Base-by-base conservation (phyloP, 1,140 invertebrate genomes). In the Wasmannia auropunctata region DNA sequence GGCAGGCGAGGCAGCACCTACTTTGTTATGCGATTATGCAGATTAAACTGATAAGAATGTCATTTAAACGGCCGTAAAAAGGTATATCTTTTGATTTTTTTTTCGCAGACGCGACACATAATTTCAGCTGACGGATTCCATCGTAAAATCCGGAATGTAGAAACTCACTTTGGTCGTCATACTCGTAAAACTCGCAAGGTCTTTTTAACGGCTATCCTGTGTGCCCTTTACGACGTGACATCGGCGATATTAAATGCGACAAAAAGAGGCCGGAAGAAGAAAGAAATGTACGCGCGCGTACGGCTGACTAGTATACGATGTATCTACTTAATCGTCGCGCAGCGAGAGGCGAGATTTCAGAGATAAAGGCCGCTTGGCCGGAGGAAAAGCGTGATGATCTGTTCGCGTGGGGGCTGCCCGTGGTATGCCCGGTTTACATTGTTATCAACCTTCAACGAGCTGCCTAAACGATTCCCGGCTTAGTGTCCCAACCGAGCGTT, bases 381-480 rank as follows among this genome's bases (percentile, higher is more conserved):
- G 4, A 25, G 8, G n/a, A 46, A 16, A 76, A 69, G 8, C 3
- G 34, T 46, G 51, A 28, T 31, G 31, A 34, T 34, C 8, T 10
- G 31, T 7, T 37, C 46, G 25, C 40, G 22, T 49, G 34, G 14
- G 22, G 28, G 25, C 34, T 56, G 14, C 1, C 11, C 1, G 22
- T 2, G 14, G 11, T 54, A 43, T 6, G 25, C 2, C 14, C 54
- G 40, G 34, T 67, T 54, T 34, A 69, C 46, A 67, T 49, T 46
- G 79, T 88, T 88, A 86, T 81, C 88, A 63, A 54, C 25, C 10
- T 37, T 76, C 75, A 72, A 89, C 84, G 74, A 81, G 75, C 69
- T 80, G 76, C 51, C 83, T 86, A 88, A 89, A 86, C 88, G 87
- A 88, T 89, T 86, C 77, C 70, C 87, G 70, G 65, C 84, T 89